These are phyloP conservation scores for Scyliorhinus canicula DNA, from an alignment of 2,797 vertebrate genomes.

Conservation along the genomic window DNA sequence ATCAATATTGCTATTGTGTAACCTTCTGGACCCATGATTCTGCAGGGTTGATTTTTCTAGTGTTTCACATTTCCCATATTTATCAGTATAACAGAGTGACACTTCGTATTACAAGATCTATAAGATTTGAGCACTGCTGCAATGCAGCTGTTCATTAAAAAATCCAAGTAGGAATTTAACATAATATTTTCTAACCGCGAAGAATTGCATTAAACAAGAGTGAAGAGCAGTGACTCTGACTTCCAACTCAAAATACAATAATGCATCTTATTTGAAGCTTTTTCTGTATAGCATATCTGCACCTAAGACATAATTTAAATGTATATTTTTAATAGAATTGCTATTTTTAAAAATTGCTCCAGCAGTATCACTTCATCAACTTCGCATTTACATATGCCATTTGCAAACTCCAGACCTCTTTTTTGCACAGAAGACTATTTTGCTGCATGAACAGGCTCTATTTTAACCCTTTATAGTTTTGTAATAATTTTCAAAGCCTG, in stretches of 20 bases:
- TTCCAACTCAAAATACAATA: neutral
- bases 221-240: neutral
- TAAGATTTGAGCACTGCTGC: neutral
- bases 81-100: neutral
- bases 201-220: neutral
- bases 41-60: neutral
- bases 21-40: neutral
- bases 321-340: constrained; percentile 16
- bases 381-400: neutral
- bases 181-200: neutral
- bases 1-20: neutral
- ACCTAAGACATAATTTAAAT: neutral
- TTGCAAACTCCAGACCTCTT: neutral
- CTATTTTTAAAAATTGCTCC: neutral
- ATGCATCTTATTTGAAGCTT: neutral
- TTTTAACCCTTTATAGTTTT: neutral
- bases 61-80: neutral
- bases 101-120: neutral
- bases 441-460: neutral
- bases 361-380: neutral
- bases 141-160: neutral
- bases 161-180: neutral
- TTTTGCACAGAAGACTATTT: neutral
- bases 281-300: neutral
- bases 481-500: neutral